Conservation (phyloP, 2,113 vertebrate species). For the Scytalopus superciliaris region DNA sequence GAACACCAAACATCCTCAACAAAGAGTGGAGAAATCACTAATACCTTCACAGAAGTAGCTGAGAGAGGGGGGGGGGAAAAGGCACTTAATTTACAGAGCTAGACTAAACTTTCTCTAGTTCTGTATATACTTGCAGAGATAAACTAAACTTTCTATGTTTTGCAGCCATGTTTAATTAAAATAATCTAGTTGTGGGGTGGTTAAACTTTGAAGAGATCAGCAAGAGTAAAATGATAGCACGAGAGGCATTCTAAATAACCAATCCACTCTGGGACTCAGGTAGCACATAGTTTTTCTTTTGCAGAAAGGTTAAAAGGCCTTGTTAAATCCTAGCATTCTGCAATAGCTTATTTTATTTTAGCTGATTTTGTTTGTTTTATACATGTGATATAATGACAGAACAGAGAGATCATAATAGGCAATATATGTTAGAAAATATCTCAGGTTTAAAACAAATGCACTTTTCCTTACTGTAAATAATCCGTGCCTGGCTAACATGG, state of each 20-base stretch:
- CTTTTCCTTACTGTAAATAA: neutral
- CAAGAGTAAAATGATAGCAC: neutral
- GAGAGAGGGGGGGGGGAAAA: accelerated
- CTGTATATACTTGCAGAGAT: neutral
- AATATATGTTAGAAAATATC: neutral
- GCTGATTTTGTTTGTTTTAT: neutral
- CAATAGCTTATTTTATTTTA: neutral
- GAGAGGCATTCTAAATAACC: neutral
- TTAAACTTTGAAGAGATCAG: neutral
- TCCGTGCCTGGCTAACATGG: neutral
- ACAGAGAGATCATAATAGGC: neutral
- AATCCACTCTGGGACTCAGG: neutral
- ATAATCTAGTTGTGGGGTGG: neutral
- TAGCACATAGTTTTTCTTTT: neutral
- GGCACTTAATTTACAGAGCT: neutral
- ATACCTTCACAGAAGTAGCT: neutral
- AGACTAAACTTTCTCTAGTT: neutral
- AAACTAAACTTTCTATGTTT: neutral
- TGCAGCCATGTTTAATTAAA: neutral
- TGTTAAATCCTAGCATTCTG: neutral
- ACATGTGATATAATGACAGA: neutral
- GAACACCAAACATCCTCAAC: neutral
- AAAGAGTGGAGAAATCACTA: neutral
- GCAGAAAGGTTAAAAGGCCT: neutral
- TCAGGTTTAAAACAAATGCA: neutral